Evolutionary conservation across 30 jellyfish, hydroid and myxozoan genomes (phyloP), one percentile per base, ranked within the genome.

Genomic region (Chironex yamaguchii): DNA sequence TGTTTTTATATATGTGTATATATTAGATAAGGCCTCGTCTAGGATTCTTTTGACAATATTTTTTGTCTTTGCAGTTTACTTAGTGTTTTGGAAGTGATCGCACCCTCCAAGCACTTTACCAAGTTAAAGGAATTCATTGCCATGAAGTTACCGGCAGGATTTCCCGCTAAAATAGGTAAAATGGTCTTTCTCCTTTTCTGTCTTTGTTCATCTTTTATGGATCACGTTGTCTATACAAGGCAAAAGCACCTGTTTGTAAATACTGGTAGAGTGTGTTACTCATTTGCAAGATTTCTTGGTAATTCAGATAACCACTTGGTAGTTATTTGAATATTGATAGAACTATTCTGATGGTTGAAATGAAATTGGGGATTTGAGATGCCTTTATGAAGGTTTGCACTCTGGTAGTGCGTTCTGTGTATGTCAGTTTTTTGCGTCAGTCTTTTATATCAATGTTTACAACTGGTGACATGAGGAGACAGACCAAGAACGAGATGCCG

Each of bases 61-160:
- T 36, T 58, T 73, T 62, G 17, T 76, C n/a, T 58, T 50, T 76
- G 29, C 66, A 93, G 98, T 52, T 20, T 93, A 31, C 68, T 93
- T 4, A 81, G 94, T 63, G 96, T 93, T 20, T 62, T 93, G 49
- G 92, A 93, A 53, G 98, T 93, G 31, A 81, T 93, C 21, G 98
- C 98, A 30, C 98, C 98, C 23, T 87, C 97, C 26, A 93, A 93
- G 50, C 98, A 93, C 65, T 93, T 93, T 67, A 82, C 85, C 62
- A 93, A 93, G 71, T 81, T 93, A 82, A 93, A 88, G 63, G 97
- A 93, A 70, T 93, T 93, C 49, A 92, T 93, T 26, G 81, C 98
- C 11, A 67, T 93, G 96, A 93, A 93, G 35, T 75, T 93, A 17
- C 98, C 98, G 34, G 30, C 93, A 30, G 98, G 98, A 9, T 93